Base-by-base conservation (phyloP, 64 coral and sea anemone genomes). In the Exaiptasia diaphana region DNA sequence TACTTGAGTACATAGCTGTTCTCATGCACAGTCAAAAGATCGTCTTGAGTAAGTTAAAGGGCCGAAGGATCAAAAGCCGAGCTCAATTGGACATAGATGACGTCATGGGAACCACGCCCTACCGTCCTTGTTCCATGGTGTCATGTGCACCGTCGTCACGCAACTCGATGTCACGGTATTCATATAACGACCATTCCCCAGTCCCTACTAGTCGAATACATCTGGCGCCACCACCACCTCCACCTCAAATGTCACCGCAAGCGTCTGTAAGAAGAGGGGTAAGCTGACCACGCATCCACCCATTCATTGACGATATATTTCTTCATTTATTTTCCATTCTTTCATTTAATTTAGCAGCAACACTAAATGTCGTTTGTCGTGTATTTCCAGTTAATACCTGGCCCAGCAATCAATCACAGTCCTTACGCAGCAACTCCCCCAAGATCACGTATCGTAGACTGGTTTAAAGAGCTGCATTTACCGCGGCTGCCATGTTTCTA, bases 1-100 rank as follows among this genome's bases (percentile, higher is more conserved):
- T 88, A 4, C 55, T 88, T 1, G 86, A 88, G 67, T 88, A 88
- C 39, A 79, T 88, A 44, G 86, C 86, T 24, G 86, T 88, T 55
- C 76, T 88, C 8, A 81, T 88, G 86, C 86, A 88, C 41, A 88
- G 86, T 40, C 62, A 88, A 24, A 65, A 57, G 14, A 81, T 58
- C 11, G 33, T 17, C 30, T 35, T 3, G 4, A 65, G 23, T 17
- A 73, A 73, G 39, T 29, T 73, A 7, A 46, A 73, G 33, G 38
- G 10, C 20, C 14, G 23, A 25, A 73, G 45, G 20, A 48, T 73
- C 10, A 73, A 73, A 25, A 73, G 44, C 9, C 69, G 69, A 11
- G 69, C 69, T 1, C 61, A 65, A 1, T 4, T 65, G 40, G 69
- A 73, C 24, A 5, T 73, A 3, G 69, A 73, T 23, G 44, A 13